Base-by-base conservation (phyloP, 1,140 invertebrate genomes). In the Eupeodes corollae region DNA sequence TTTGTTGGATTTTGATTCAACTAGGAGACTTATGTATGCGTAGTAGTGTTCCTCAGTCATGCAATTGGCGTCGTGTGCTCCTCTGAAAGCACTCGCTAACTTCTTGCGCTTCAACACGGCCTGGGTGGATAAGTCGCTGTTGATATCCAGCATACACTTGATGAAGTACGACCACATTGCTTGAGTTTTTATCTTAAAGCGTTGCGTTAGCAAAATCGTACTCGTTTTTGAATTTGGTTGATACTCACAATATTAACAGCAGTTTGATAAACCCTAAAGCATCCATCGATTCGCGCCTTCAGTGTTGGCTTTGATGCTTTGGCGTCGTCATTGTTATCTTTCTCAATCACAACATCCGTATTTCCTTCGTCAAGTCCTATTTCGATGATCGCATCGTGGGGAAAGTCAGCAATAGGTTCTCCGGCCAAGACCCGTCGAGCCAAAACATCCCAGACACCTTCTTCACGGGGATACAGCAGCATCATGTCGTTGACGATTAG, bases 371-470 rank as follows among this genome's bases (percentile, higher is more conserved):
- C 47, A 9, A 2, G 8, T 43, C 33, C 18, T 30, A 14, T 35
- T 5, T 30, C 9, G 41, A 2, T 34, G 34, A 42, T 14, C 42
- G 19, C 52, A 2, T 50, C 43, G 18, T 16, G 18, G 30, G 14
- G 42, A 19, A 63, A 47, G 45, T 66, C 61, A 6, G 48, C 53
- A 15, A 66, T 38, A 38, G 56, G 55, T 13, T 47, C 56, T 14
- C 63, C 63, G 16, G 55, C 54, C 15, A 67, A 44, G 40, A 67
- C 63, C 0, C 63, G 55, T 33, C 66, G 64, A 0, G 63, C 63
- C 13, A 66, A 40, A 6, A 53, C 30, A 45, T 67, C 60, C 63
- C 63, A 67, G 0, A 67, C 32, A 0, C 46, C 50, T 13, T 58
- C 59, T 39, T 66, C 55, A 1, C 57, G 50, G 0, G 56, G 52